Percentiles rank a stretch among this genome's conserved stretches.
Evolutionary conservation across 2,113 vertebrate species (phyloP).

Genomic region (Eonycteris spelaea): DNA sequence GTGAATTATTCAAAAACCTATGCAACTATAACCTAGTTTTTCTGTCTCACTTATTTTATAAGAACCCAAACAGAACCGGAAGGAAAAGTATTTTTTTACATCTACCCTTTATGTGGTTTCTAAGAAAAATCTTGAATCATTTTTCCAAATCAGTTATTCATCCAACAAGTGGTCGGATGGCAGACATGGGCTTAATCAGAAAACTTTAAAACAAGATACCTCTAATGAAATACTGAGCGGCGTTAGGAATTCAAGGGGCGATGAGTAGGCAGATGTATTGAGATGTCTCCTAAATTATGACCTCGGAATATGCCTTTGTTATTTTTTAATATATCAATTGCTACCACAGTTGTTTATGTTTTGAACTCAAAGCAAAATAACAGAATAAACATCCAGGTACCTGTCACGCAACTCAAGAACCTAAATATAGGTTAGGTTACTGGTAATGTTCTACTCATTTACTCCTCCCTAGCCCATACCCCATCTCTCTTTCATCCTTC

Average conservation of each 20-base stretch:
- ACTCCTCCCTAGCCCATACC: no score
- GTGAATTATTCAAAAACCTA: neutral
- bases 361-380: conserved; percentile 25
- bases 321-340: neutral
- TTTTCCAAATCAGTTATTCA: neutral
- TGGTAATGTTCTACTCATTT: neutral
- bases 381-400: neutral
- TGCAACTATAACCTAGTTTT: neutral
- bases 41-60: neutral
- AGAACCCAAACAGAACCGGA: neutral
- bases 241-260: neutral
- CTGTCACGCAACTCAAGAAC: neutral
- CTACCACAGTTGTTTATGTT: neutral
- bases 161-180: neutral
- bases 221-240: neutral
- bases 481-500: neutral
- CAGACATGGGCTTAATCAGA: neutral
- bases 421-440: neutral
- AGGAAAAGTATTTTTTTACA: neutral
- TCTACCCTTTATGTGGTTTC: neutral
- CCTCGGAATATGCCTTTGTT: neutral
- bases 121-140: conserved; percentile 24
- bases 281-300: neutral
- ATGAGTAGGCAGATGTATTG: neutral
- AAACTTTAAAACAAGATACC: neutral